Percentiles rank a stretch among this genome's conserved stretches.
Evolutionary conservation across 2,113 vertebrate genomes (phyloP).

Genomic region (Lepus europaeus): DNA sequence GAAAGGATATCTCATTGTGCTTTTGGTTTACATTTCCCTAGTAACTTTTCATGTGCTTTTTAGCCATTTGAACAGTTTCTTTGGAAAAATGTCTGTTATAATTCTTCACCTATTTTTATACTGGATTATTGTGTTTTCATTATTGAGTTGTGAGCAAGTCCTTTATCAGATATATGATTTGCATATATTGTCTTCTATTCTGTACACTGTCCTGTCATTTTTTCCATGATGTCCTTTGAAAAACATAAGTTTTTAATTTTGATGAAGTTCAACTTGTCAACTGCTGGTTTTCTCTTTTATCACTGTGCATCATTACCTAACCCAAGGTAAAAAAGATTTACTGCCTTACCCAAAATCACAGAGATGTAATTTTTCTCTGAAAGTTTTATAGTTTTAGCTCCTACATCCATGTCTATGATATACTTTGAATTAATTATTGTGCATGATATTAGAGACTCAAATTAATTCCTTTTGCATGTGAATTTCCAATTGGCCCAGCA

Average conservation of each 20-base stretch:
- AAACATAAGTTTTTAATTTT: constrained; percentile 41
- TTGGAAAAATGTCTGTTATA: neutral
- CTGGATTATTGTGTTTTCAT: constrained; percentile 23
- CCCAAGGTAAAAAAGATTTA: neutral
- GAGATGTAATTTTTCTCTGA: neutral
- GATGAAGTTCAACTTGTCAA: neutral
- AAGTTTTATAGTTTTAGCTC: constrained; percentile 3
- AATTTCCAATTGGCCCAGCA: neutral
- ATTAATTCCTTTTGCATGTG: constrained; percentile 2
- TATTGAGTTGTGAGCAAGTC: constrained; percentile 3
- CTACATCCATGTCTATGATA: neutral
- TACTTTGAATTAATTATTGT: constrained; percentile 44
- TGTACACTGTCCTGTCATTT: neutral
- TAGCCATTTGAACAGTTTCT: constrained; percentile 7
- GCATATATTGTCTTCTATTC: neutral
- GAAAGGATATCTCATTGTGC: neutral
- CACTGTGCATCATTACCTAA: neutral
- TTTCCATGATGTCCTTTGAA: constrained; percentile 14
- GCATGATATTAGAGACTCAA: neutral
- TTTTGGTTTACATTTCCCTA: constrained; percentile 43
- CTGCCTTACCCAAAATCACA: neutral
- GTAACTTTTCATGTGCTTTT: neutral
- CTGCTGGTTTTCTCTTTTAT: neutral
- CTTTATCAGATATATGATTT: neutral
- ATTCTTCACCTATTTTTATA: neutral